These are phyloP conservation scores for Geophilus truncorum DNA, from an alignment of 2,888 invertebrate species.

Conservation along the genomic window DNA sequence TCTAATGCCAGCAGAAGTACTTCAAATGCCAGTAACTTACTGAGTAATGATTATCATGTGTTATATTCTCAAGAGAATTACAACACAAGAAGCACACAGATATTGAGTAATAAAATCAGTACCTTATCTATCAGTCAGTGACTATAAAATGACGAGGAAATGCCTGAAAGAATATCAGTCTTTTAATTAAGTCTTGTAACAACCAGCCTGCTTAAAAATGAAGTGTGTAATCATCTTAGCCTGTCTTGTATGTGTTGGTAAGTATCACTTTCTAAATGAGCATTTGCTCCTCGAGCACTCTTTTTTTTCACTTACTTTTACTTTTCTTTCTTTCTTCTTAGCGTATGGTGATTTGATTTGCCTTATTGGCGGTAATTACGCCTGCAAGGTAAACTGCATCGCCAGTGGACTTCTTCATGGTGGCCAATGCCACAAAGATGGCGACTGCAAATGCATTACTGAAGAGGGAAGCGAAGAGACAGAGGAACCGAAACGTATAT, in stretches of 20 bases:
- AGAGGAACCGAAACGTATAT: background rate
- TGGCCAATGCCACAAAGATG: background rate
- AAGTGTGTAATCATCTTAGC: background rate
- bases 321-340: background rate
- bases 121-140: too few species aligned
- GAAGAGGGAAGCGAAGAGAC: background rate
- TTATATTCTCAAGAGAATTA: too few species aligned
- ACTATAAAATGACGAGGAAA: background rate
- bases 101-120: too few species aligned
- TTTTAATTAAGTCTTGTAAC: background rate
- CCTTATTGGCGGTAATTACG: background rate
- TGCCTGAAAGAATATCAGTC: background rate
- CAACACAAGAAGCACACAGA: too few species aligned
- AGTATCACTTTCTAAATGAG: background rate
- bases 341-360: slow-evolving; percentile 5
- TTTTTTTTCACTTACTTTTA: background rate
- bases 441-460: background rate
- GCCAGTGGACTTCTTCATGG: slow-evolving; percentile 13
- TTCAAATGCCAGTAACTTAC: too few species aligned
- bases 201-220: background rate
- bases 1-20: too few species aligned
- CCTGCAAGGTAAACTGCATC: slow-evolving; percentile 8
- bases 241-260: background rate
- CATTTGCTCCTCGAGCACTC: too few species aligned
- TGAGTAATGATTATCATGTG: too few species aligned